phyloP scores from a whole-genome alignment of 1,140 invertebrate genomes.

The Cyphomyrmex costatus region DNA sequence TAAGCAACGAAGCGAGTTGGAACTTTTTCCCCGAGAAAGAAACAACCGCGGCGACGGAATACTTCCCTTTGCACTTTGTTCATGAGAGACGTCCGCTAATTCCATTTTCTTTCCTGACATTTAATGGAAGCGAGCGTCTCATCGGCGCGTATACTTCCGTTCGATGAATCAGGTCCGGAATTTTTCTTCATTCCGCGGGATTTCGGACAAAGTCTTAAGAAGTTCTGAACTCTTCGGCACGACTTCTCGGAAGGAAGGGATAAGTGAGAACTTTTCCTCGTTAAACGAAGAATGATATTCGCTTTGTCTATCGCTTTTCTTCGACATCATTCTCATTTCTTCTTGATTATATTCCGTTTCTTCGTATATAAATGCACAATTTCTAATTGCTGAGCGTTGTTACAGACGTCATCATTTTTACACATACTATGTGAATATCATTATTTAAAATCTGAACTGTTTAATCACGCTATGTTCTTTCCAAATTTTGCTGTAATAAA shows the following conservation, averaged over 20 bases:
- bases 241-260: conserved; percentile 34
- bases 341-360: conserved; percentile 30
- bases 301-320: conserved; percentile 16
- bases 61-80: conserved; percentile 65
- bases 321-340: conserved; percentile 24
- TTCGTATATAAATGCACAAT: conserved; percentile 2
- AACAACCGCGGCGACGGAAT: conserved; percentile 63
- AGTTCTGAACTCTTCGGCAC: conserved; percentile 18
- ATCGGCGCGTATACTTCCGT: conserved; percentile 57
- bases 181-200: conserved; percentile 50
- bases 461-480: no score
- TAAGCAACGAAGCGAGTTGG: conserved; percentile 60
- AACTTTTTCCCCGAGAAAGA: conserved; percentile 60
- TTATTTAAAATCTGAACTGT: no score
- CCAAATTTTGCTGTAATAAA: no score
- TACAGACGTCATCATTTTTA: not conserved
- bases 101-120: conserved; percentile 62
- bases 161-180: conserved; percentile 58
- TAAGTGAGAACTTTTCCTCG: conserved; percentile 56
- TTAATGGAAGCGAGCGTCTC: conserved; percentile 62
- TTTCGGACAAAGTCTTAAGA: conserved; percentile 52
- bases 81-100: conserved; percentile 62
- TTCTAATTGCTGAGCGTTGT: not conserved
- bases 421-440: no score
- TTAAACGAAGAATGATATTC: conserved; percentile 45